A percentile compares a stretch with the other conserved stretches of the same genome.
phyloP scores from a whole-genome alignment of 1,140 invertebrate genomes.

The Mactra quadrangularis region DNA sequence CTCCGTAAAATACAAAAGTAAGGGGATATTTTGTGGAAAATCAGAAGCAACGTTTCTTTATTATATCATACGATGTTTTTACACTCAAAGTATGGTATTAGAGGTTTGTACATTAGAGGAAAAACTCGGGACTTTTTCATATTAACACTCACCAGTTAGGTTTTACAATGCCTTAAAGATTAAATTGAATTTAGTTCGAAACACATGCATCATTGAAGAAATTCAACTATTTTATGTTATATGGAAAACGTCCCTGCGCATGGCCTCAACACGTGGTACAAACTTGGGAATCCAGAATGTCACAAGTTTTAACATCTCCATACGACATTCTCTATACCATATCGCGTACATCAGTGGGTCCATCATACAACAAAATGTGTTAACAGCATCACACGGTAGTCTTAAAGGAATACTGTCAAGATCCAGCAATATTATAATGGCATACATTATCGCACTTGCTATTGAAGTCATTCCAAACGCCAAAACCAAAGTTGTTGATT shows the following conservation, averaged over 20 bases:
- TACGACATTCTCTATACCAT: conserved; percentile 30
- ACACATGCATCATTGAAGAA: too few species aligned
- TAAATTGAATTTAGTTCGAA: too few species aligned
- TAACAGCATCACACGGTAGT: neutral
- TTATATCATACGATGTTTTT: too few species aligned
- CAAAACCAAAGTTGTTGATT: conserved; percentile 16
- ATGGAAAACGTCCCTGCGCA: neutral
- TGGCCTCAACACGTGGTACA: neutral
- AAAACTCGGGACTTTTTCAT: too few species aligned
- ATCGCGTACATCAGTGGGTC: conserved; percentile 16
- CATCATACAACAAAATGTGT: conserved; percentile 15
- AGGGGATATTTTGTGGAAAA: too few species aligned
- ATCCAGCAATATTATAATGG: neutral
- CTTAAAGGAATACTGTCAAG: neutral
- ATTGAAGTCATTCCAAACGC: neutral
- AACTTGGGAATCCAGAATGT: neutral
- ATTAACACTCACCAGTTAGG: too few species aligned
- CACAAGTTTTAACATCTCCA: conserved; percentile 26
- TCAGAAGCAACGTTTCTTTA: too few species aligned
- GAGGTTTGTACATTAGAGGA: too few species aligned
- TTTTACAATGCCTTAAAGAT: too few species aligned
- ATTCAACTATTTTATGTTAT: too few species aligned
- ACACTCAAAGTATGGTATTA: too few species aligned
- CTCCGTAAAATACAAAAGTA: too few species aligned
- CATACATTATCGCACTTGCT: neutral